Evolutionary conservation across 1,140 invertebrate genomes (phyloP).

Genomic region (Thaumatotibia leucotreta): DNA sequence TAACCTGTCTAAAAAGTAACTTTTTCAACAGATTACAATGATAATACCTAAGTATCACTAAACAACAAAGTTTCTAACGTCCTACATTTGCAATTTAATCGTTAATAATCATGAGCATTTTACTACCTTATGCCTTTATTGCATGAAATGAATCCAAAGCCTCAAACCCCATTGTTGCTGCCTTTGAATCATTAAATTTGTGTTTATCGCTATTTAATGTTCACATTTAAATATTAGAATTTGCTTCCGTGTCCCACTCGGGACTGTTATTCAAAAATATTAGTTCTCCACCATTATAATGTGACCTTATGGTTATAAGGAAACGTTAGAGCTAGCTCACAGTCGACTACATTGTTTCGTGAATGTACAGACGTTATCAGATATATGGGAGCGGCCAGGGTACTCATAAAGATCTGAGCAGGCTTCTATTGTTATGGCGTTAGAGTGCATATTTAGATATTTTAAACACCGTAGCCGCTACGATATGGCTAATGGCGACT

Average conservation of each 20-base stretch:
- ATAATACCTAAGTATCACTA: no score
- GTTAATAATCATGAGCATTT: neutral
- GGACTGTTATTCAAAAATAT: neutral
- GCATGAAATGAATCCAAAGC: neutral
- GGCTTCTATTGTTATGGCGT: no score
- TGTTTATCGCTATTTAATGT: slow-evolving; percentile 27
- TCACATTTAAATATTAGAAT: slow-evolving; percentile 38
- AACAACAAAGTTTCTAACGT: neutral
- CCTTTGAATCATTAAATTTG: slow-evolving; percentile 28
- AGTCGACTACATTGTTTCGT: no score
- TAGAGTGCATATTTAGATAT: no score
- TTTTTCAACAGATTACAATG: no score
- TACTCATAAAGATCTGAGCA: no score
- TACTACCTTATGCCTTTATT: neutral
- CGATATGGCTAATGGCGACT: no score
- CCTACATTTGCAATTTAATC: neutral
- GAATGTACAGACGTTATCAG: neutral
- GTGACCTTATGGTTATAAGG: neutral
- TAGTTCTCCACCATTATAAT: neutral
- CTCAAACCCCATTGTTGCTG: slow-evolving; percentile 15
- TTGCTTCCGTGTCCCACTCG: slow-evolving; percentile 28
- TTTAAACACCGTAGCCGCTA: no score
- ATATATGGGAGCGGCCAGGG: no score
- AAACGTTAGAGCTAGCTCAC: no score
- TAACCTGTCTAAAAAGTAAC: no score